These are phyloP conservation scores for Ferdinandea cuprea DNA, from an alignment of 2,888 invertebrate genomes.

Conservation along the genomic window DNA sequence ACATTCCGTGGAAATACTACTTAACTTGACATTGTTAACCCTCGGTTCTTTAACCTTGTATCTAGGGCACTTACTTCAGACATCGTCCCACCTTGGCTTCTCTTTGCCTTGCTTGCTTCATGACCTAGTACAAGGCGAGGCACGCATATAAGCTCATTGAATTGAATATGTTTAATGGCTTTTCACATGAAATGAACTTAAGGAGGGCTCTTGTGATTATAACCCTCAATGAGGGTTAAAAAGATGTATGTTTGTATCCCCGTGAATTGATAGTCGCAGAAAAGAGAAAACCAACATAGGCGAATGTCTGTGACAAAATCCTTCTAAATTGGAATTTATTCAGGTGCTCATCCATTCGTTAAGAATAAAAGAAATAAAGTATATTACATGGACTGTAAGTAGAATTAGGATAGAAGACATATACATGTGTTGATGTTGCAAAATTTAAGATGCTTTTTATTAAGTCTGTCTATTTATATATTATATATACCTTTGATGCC, in stretches of 20 bases:
- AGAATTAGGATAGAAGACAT: too few species aligned
- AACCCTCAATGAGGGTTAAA: not conserved
- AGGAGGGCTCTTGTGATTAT: constrained; percentile 10
- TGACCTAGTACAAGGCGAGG: constrained; percentile 33
- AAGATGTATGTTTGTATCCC: not conserved
- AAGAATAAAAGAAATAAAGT: not conserved
- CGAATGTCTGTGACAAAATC: not conserved
- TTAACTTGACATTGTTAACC: constrained; percentile 38
- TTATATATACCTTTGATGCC: too few species aligned
- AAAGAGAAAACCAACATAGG: not conserved
- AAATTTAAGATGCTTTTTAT: too few species aligned
- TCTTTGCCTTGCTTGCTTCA: constrained; percentile 5
- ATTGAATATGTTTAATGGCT: constrained; percentile 44
- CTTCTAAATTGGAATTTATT: not conserved
- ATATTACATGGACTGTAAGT: too few species aligned
- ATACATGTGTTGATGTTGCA: too few species aligned
- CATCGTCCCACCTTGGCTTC: not conserved
- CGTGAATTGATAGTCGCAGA: not conserved
- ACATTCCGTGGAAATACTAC: not conserved
- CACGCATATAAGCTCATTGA: constrained; percentile 42
- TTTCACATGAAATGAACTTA: constrained; percentile 27
- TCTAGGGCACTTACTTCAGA: constrained; percentile 3
- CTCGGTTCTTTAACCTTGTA: constrained; percentile 27
- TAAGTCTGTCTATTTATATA: too few species aligned
- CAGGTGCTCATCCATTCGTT: not conserved